A percentile compares a stretch with the other conserved stretches of the same genome.
phyloP scores from a whole-genome alignment of 2,888 invertebrate genomes.

The Eilema depressum region DNA sequence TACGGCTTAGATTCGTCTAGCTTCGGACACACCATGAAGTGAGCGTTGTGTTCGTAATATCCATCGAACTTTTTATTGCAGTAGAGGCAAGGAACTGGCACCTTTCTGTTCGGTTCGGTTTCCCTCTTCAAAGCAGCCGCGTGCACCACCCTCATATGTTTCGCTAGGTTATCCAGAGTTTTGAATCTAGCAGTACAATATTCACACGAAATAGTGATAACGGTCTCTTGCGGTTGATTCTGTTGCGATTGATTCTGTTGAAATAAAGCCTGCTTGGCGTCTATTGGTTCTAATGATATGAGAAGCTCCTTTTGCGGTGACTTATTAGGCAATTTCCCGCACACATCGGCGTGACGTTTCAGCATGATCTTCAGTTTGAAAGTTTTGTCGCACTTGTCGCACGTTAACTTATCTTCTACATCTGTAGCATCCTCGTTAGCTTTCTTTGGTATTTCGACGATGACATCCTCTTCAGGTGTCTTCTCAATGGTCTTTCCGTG shows the following conservation, averaged over 20 bases:
- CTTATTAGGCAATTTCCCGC: conserved; percentile 56
- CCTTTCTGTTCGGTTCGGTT: conserved; percentile 39
- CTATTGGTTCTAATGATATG: conserved; percentile 75
- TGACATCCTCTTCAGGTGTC: conserved; percentile 23
- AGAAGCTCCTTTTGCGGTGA: conserved; percentile 72
- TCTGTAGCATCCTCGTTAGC: conserved; percentile 59
- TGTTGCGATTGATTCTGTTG: not conserved
- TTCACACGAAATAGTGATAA: conserved; percentile 58
- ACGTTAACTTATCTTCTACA: conserved; percentile 70
- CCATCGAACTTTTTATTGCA: conserved; percentile 69
- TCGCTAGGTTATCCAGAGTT: conserved; percentile 71
- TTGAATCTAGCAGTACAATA: conserved; percentile 76
- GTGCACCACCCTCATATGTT: conserved; percentile 77
- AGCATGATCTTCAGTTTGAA: conserved; percentile 84
- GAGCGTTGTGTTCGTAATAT: conserved; percentile 69
- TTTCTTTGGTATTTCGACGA: conserved; percentile 57
- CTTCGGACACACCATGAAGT: conserved; percentile 68
- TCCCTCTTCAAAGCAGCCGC: conserved; percentile 69
- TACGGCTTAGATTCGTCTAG: conserved; percentile 57
- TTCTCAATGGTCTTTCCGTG: conserved; percentile 55
- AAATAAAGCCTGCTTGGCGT: conserved; percentile 41
- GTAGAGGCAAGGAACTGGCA: conserved; percentile 72
- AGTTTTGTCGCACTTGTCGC: conserved; percentile 74
- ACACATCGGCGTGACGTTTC: conserved; percentile 74
- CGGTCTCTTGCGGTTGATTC: conserved; percentile 17